phyloP scores from a whole-genome alignment of 2,888 invertebrate species.

The Pecten maximus region DNA sequence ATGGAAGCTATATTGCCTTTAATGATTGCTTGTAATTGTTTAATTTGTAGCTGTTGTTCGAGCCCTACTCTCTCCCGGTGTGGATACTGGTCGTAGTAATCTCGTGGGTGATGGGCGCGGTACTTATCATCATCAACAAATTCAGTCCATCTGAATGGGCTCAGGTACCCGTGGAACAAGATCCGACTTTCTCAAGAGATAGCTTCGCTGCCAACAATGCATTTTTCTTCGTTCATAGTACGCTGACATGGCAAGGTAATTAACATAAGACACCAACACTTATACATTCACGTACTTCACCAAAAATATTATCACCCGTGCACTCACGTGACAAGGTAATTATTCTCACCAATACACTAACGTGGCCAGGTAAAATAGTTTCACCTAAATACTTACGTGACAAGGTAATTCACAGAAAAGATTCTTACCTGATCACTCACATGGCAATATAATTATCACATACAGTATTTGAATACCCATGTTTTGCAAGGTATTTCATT shows the following conservation, averaged over 20 bases:
- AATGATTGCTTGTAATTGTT: neutral
- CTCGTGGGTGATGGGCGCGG: constrained; percentile 43
- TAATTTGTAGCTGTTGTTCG: neutral
- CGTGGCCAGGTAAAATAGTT: no score
- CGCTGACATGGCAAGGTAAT: constrained; percentile 52
- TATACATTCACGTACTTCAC: no score
- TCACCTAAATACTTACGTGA: no score
- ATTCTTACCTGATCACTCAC: no score
- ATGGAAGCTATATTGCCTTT: no score
- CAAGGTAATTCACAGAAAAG: no score
- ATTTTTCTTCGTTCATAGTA: constrained; percentile 54
- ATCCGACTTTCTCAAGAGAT: constrained; percentile 47
- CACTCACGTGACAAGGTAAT: no score
- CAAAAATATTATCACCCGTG: no score
- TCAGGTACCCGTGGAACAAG: constrained; percentile 43
- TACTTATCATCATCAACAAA: constrained; percentile 45
- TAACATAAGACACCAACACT: neutral
- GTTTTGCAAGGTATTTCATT: no score
- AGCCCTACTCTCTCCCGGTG: neutral
- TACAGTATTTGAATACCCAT: no score
- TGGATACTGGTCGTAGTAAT: constrained; percentile 52
- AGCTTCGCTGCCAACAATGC: constrained; percentile 52
- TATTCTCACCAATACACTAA: no score
- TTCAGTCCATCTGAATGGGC: constrained; percentile 57
- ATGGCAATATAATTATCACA: no score